phyloP scores from a whole-genome alignment of 2,888 invertebrate species.

The Glaucopsyche alexis region DNA sequence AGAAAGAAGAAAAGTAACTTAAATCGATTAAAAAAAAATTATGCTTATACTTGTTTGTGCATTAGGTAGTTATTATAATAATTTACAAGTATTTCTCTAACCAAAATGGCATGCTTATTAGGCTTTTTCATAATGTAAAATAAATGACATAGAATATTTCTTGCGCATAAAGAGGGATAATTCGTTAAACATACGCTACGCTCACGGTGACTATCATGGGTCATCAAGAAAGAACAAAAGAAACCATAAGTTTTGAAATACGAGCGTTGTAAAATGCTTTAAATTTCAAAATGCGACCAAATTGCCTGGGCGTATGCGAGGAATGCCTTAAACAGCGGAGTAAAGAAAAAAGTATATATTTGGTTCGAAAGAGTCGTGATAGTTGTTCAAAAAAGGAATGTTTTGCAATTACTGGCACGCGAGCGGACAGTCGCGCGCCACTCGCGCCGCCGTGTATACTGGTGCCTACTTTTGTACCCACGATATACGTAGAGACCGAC shows the following conservation, averaged over 20 bases:
- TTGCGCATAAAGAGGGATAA: slow-evolving; percentile 1
- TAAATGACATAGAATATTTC: slow-evolving; percentile 10
- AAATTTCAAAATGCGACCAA: slow-evolving; percentile 67
- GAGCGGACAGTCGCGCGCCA: slow-evolving; percentile 75
- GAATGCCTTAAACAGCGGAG: slow-evolving; percentile 63
- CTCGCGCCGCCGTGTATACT: slow-evolving; percentile 55
- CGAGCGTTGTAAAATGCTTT: slow-evolving; percentile 56
- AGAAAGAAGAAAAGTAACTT: no score
- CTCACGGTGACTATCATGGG: slow-evolving; percentile 40
- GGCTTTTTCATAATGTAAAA: not conserved
- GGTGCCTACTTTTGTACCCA: slow-evolving; percentile 32
- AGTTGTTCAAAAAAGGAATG: slow-evolving; percentile 77
- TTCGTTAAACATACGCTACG: slow-evolving; percentile 25
- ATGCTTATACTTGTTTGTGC: no score
- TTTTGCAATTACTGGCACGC: slow-evolving; percentile 77
- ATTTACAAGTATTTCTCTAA: not conserved
- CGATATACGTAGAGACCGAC: not conserved
- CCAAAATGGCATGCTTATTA: slow-evolving; percentile 16
- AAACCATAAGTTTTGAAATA: slow-evolving; percentile 45
- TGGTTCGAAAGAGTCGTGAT: slow-evolving; percentile 79
- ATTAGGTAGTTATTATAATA: no score
- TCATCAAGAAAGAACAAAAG: slow-evolving; percentile 44
- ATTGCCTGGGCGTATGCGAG: slow-evolving; percentile 69
- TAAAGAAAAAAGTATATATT: slow-evolving; percentile 60
- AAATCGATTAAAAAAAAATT: no score